These are phyloP conservation scores for Cyclopterus lumpus DNA, from an alignment of 2,797 vertebrate species.

Conservation along the genomic window DNA sequence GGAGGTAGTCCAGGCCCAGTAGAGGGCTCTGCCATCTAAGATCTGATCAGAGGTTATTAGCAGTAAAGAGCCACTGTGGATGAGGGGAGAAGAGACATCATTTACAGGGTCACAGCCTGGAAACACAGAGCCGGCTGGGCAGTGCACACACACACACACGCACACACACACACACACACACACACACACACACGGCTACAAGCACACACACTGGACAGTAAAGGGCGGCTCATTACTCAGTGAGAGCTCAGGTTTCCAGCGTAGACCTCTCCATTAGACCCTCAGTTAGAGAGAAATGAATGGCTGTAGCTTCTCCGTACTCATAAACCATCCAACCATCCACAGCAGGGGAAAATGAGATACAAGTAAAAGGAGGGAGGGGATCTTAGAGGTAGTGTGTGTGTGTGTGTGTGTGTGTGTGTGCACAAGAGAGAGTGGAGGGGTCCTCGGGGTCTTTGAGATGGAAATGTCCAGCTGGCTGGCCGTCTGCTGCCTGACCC, in stretches of 20 bases:
- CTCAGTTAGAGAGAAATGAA: constrained; percentile 86
- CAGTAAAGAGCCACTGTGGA: constrained; percentile 86
- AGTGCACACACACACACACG: constrained; percentile 40
- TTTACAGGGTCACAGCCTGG: constrained; percentile 87
- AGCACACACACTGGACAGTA: constrained; percentile 79
- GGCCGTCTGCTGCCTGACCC: constrained; percentile 97
- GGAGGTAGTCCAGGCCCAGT: constrained; percentile 70
- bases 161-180: constrained; percentile 37
- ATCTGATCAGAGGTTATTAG: constrained; percentile 87
- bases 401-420: constrained; percentile 51
- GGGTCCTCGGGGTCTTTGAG: constrained; percentile 89
- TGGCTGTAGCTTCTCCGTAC: constrained; percentile 79
- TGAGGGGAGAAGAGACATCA: constrained; percentile 83
- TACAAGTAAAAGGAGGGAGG: constrained; percentile 90
- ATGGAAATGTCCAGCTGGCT: constrained; percentile 99
- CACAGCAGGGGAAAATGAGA: constrained; percentile 83
- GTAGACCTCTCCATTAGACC: constrained; percentile 85
- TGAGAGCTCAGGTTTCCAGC: constrained; percentile 84
- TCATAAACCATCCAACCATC: constrained; percentile 80
- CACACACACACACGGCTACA: constrained; percentile 39
- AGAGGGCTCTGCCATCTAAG: constrained; percentile 78
- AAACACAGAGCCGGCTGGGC: constrained; percentile 51
- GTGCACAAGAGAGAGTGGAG: constrained; percentile 37
- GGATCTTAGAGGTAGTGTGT: constrained; percentile 86
- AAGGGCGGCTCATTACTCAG: constrained; percentile 89